These are phyloP conservation scores for Cremastinae sp. DNA, from an alignment of 2,888 invertebrate species.

Conservation along the genomic window DNA sequence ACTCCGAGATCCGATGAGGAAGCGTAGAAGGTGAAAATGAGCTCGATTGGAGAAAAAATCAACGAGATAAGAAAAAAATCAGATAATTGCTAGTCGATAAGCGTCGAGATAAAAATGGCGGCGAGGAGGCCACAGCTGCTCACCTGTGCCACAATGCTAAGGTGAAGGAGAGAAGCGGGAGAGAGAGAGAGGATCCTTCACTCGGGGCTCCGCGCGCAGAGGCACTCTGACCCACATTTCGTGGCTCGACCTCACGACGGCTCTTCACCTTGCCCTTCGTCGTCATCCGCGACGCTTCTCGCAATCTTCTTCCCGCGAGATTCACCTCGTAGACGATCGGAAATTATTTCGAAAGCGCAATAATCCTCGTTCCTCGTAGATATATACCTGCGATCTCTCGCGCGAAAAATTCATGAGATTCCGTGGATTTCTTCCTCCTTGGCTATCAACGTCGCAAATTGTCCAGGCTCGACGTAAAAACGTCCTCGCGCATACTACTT, in stretches of 20 bases:
- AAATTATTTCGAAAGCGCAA: conserved; percentile 34
- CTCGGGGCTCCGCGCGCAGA: conserved; percentile 23
- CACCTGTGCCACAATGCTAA: conserved; percentile 48
- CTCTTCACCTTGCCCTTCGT: conserved; percentile 62
- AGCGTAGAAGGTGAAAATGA: too few species aligned
- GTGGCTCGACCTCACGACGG: conserved; percentile 55
- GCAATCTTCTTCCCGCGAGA: conserved; percentile 19
- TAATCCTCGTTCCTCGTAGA: conserved; percentile 1
- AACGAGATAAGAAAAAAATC: conserved; percentile 10
- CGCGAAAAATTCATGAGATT: not conserved
- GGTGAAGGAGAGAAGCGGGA: conserved; percentile 4
- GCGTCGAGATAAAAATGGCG: conserved; percentile 41
- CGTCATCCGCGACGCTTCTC: conserved; percentile 38
- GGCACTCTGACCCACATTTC: conserved; percentile 58
- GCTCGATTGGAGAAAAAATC: too few species aligned
- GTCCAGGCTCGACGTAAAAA: conserved; percentile 9
- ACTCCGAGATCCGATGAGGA: too few species aligned
- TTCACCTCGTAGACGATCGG: conserved; percentile 32
- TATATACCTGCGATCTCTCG: not conserved
- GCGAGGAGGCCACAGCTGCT: conserved; percentile 53
- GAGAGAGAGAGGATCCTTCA: conserved; percentile 47
- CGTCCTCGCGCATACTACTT: conserved; percentile 68
- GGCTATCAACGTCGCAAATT: conserved; percentile 8
- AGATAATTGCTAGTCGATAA: conserved; percentile 7
- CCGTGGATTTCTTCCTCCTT: not conserved